phyloP scores from a whole-genome alignment of 2,113 vertebrate genomes.

The Rhodinocichla rosea region DNA sequence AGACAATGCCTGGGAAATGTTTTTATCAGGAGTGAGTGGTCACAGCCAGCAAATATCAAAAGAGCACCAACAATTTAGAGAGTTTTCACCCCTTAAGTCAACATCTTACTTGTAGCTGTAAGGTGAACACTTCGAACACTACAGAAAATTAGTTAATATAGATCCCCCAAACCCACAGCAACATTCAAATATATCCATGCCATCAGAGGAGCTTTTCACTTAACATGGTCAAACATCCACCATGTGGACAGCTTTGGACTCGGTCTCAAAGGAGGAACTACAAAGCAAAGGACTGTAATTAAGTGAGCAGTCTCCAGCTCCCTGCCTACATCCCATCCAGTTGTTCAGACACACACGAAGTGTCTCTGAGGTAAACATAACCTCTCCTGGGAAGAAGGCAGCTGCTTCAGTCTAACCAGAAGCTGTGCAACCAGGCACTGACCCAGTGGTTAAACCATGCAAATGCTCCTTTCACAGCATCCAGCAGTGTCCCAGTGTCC shows the following conservation, averaged over 20 bases:
- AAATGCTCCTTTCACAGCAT: not conserved
- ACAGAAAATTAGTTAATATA: not conserved
- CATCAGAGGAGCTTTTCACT: not conserved
- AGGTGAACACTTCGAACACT: not conserved
- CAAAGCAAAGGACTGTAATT: not conserved
- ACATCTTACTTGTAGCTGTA: not conserved
- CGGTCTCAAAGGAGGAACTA: not conserved
- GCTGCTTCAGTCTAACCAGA: not conserved
- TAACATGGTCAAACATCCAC: not conserved
- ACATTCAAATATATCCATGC: not conserved
- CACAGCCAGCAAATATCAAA: not conserved
- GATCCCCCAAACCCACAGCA: not conserved
- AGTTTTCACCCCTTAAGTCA: not conserved
- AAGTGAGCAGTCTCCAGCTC: not conserved
- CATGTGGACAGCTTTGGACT: not conserved
- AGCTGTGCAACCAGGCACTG: not conserved
- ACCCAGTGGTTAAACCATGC: not conserved
- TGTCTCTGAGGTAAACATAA: not conserved
- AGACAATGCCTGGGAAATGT: not conserved
- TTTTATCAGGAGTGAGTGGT: not conserved
- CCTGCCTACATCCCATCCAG: not conserved
- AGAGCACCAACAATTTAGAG: not conserved
- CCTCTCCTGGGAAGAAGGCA: slow-evolving; percentile 30
- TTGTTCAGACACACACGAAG: slow-evolving; percentile 4
- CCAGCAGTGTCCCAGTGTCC: not conserved